Evolutionary conservation across 2,888 invertebrate species (phyloP), one percentile per base, ranked within the genome.

Genomic region (Octodonta nipae): DNA sequence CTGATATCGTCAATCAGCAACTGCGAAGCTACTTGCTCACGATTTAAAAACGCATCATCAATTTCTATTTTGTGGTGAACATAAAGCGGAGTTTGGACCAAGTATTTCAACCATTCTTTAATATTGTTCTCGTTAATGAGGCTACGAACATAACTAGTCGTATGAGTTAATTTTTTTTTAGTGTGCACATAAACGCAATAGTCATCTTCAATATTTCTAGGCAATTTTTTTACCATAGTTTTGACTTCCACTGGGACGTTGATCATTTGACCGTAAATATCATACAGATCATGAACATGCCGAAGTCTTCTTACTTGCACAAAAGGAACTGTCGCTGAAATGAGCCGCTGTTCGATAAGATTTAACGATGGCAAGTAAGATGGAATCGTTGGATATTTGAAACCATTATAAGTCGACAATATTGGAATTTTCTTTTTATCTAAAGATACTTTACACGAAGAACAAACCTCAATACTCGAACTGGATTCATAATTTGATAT

Each of bases 251-350:
- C 27, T 22, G 51, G 50, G 15, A 52, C 44, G 42, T 52, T 52
- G 7, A 51, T 50, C 2, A 50, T 34, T 26, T 50, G 52, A 5
- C 49, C 49, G 15, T 28, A 28, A 11, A 13, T 38, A 34, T 45
- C 47, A 26, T 37, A 45, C 30, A 44, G 45, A 12, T 46, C 49
- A 32, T 50, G 27, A 30, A 45, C 42, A 41, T 52, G 33, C 13
- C 35, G 22, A 2, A 40, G 20, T 25, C 35, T 33, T 8, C 35
- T 17, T 13, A 40, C 33, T 26, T 37, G 40, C 35, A 37, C 36
- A 11, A 41, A 41, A 8, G 38, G 41, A 10, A 38, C 24, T 22
- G 46, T 29, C 10, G 48, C 49, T 5, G 44, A 46, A 40, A 52
- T 42, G 2, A 50, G 29, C 33, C 47, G 30, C 39, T 47, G 44